Evolutionary conservation across 2,888 invertebrate genomes (phyloP).

Genomic region (Marasmarcha lunaedactyla): DNA sequence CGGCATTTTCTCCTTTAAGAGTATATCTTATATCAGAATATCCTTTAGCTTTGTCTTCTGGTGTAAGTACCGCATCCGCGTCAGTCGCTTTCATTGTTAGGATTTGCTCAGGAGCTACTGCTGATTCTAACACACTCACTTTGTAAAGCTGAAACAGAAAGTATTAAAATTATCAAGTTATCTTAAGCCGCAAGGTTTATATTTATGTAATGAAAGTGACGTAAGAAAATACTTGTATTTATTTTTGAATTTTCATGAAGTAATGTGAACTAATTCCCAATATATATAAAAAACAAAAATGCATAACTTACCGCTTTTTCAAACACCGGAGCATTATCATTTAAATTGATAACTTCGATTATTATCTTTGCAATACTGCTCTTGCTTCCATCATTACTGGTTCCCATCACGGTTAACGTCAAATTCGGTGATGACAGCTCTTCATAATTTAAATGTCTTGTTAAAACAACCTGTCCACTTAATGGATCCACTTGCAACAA

Average conservation of each 20-base stretch:
- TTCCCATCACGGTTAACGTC: constrained; percentile 69
- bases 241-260: too few relatives aligned
- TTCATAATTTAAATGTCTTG: constrained; percentile 83
- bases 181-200: neutral
- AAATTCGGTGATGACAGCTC: constrained; percentile 71
- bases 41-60: constrained; percentile 67
- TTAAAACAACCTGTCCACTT: constrained; percentile 81
- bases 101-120: constrained; percentile 74
- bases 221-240: neutral
- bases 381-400: constrained; percentile 60
- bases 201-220: too few relatives aligned
- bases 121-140: constrained; percentile 78
- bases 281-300: neutral
- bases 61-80: constrained; percentile 72
- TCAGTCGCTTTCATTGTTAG: constrained; percentile 79
- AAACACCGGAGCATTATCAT: constrained; percentile 83
- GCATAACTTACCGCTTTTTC: constrained; percentile 63
- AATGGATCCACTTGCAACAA: constrained; percentile 71
- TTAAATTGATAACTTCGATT: constrained; percentile 79
- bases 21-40: constrained; percentile 79
- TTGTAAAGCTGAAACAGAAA: constrained; percentile 67
- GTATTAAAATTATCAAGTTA: constrained; percentile 15
- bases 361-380: constrained; percentile 76
- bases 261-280: too few relatives aligned
- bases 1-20: constrained; percentile 79